Base-by-base conservation (phyloP, 2,797 vertebrate genomes). In the Sardinella longiceps region DNA sequence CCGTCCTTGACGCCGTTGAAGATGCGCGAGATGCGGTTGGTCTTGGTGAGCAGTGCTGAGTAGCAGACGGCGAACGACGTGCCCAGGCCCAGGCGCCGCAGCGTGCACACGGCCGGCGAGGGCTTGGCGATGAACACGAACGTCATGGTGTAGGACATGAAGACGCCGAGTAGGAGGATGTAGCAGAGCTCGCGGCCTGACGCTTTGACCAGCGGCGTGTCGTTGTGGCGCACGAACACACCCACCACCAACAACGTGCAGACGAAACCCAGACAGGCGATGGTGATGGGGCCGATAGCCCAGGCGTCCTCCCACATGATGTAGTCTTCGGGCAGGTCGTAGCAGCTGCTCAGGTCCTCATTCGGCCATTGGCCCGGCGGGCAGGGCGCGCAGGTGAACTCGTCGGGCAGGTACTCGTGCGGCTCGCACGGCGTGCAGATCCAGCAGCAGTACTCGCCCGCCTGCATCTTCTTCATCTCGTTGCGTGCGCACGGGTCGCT, bases 401-500 rank as follows among this genome's bases (percentile, higher is more conserved):
- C 98, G 60, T 99, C 98, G 25, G 92, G 94, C 89, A 99, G 91
- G 90, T 97, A 99, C 89, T 99, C 97, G 0, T 97, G 97, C 81
- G 95, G 91, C 91, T 99, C 98, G 5, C 98, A 99, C n/a, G 98
- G 96, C 45, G 98, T 99, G 60, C 98, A 99, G 90, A 99, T 99
- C 98, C 98, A 99, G 91, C 98, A 99, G 93, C 98, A 99, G 90
- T 99, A 98, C 14, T 99, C 98, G 46, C 98, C 98, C 58, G 98
- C 98, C 87, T 99, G 98, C 97, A 99, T 99, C 89, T 98, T 99
- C 95, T 99, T 99, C 98, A 99, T 99, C 94, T 99, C 98, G 0
- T 99, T 99, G 70, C 94, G 96, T 83, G 97, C 97, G 1, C 98
- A 99, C 3, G 98, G 98, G 88, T 99, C 98, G 0, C 98, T 99